phyloP scores from a whole-genome alignment of 2,888 invertebrate genomes.

The Rhyacophila evoluta region DNA sequence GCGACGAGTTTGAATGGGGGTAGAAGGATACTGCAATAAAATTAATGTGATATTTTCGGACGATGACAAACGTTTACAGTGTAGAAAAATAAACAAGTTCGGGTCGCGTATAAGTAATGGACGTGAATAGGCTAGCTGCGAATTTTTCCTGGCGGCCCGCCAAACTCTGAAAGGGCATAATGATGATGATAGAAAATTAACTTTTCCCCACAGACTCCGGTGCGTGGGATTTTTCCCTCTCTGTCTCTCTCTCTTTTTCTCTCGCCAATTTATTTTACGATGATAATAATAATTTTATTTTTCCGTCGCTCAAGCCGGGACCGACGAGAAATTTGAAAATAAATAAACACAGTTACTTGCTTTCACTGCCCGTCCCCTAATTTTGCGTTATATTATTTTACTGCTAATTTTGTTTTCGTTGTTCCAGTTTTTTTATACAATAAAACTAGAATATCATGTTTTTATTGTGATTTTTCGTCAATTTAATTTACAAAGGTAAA shows the following conservation, averaged over 20 bases:
- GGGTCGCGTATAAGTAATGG: slow-evolving; percentile 21
- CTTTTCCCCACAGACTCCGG: slow-evolving; percentile 35
- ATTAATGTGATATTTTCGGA: slow-evolving; percentile 45
- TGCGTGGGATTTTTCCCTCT: neutral
- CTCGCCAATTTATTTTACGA: slow-evolving; percentile 22
- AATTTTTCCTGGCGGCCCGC: slow-evolving; percentile 47
- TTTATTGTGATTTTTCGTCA: neutral
- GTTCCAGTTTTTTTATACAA: neutral
- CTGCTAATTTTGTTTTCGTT: slow-evolving; percentile 16
- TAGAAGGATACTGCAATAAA: slow-evolving; percentile 35
- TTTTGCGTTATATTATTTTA: slow-evolving; percentile 8
- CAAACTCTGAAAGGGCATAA: slow-evolving; percentile 45
- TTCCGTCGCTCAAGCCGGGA: slow-evolving; percentile 3
- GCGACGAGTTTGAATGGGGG: neutral
- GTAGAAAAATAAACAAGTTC: slow-evolving; percentile 49
- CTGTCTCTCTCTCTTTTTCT: neutral
- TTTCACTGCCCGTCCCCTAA: neutral
- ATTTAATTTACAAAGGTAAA: neutral
- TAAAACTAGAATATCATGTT: neutral
- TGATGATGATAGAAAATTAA: slow-evolving; percentile 53
- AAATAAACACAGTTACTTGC: neutral
- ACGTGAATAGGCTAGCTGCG: slow-evolving; percentile 37
- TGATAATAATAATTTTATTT: slow-evolving; percentile 22
- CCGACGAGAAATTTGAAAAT: slow-evolving; percentile 22
- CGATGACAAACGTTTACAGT: slow-evolving; percentile 47